Percentiles rank a stretch among this genome's conserved stretches.
These are phyloP conservation scores for Nemopilema nomurai DNA, from an alignment of 30 jellyfish, hydroid and myxozoan species.

Conservation along the genomic window DNA sequence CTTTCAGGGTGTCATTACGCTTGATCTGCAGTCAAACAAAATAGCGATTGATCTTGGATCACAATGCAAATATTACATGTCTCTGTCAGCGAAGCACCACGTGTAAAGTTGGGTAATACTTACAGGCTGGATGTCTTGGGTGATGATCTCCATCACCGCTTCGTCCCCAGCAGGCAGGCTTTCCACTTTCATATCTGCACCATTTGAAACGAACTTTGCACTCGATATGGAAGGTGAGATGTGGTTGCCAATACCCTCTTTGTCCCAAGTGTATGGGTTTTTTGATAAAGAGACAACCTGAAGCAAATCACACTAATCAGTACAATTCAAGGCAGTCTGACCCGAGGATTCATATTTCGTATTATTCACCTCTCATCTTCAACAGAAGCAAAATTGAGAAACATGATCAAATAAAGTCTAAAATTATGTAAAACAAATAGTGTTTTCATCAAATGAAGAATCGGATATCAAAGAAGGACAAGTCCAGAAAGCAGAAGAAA, in stretches of 20 bases:
- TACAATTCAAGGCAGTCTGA: background rate
- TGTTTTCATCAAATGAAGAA: too few species aligned
- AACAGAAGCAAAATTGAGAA: too few species aligned
- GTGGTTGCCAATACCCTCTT: constrained; percentile 12
- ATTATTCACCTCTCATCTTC: too few species aligned
- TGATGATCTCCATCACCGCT: constrained; percentile 3
- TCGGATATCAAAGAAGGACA: too few species aligned
- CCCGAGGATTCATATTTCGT: too few species aligned
- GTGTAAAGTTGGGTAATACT: background rate
- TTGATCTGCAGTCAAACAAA: background rate
- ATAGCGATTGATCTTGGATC: background rate
- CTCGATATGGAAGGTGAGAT: constrained; percentile 40
- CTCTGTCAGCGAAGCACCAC: background rate
- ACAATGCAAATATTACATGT: background rate
- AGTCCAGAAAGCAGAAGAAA: too few species aligned
- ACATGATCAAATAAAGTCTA: too few species aligned
- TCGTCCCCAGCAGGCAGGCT: constrained; percentile 13
- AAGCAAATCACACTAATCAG: background rate
- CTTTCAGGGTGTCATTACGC: background rate
- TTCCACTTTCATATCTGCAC: constrained; percentile 15
- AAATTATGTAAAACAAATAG: too few species aligned
- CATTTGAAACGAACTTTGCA: constrained; percentile 2
- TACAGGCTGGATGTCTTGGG: constrained; percentile 6
- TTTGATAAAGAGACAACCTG: constrained; percentile 38
- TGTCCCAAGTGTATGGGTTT: constrained; percentile 35